A percentile compares a stretch with the other conserved stretches of the same genome.
These are phyloP conservation scores for Callipepla californica DNA, from an alignment of 2,113 vertebrate genomes.

Conservation along the genomic window DNA sequence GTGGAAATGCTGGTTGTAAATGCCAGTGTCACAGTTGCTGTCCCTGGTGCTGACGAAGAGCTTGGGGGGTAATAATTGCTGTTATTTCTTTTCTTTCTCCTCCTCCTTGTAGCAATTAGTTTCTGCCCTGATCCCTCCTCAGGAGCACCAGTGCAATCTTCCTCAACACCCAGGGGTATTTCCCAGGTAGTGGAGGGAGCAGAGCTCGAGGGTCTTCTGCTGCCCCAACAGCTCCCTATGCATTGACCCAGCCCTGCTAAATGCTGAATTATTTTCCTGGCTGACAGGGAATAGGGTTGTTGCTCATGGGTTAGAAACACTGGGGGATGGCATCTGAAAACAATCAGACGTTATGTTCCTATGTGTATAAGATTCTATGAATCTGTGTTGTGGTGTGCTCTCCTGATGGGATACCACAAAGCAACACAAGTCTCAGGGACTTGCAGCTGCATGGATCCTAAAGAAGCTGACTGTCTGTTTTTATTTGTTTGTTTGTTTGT, in stretches of 20 bases:
- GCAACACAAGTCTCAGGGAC: neutral
- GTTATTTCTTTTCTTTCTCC: neutral
- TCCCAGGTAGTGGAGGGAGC: neutral
- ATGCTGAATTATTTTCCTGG: neutral
- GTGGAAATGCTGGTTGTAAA: neutral
- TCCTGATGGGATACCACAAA: neutral
- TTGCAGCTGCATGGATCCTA: neutral
- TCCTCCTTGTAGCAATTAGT: neutral
- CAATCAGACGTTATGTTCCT: neutral
- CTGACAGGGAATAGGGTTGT: fast-evolving
- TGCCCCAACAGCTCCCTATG: fast-evolving
- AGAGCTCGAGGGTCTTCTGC: neutral
- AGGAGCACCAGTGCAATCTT: neutral
- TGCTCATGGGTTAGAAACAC: neutral
- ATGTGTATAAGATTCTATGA: too few relatives aligned
- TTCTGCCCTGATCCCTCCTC: neutral
- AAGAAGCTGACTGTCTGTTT: neutral
- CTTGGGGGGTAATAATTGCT: neutral
- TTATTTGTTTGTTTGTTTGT: too few relatives aligned
- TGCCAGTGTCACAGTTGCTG: neutral
- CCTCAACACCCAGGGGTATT: neutral
- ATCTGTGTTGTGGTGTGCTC: neutral
- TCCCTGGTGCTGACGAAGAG: neutral
- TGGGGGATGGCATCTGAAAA: neutral
- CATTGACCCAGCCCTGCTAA: neutral